Evolutionary conservation across 2,797 vertebrate genomes (phyloP).

Genomic region (Hypotaenidia philippensis): DNA sequence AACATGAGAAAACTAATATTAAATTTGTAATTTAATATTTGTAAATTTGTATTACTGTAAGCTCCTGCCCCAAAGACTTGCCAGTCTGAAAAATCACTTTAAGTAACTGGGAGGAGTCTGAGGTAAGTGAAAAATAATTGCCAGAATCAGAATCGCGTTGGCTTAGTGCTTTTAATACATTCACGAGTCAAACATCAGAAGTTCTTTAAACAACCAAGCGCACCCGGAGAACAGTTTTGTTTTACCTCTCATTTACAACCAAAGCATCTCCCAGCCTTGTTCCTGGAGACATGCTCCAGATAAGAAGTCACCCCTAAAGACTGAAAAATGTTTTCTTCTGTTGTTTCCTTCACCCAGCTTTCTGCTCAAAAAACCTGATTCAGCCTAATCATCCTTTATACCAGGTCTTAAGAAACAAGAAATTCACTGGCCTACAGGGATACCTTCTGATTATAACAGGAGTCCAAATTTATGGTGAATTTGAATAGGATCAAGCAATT

Average conservation of each 20-base stretch:
- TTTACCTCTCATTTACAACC: not conserved
- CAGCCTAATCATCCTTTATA: not conserved
- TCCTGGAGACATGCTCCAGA: not conserved
- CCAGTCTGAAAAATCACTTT: not conserved
- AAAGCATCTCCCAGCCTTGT: not conserved
- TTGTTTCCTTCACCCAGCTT: not conserved
- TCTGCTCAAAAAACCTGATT: not conserved
- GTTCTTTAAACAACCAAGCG: not conserved
- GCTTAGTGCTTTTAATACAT: not conserved
- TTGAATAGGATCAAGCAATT: not conserved
- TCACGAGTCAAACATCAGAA: not conserved
- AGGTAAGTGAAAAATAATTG: slow-evolving; percentile 19
- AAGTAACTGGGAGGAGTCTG: not conserved
- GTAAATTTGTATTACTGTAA: not conserved
- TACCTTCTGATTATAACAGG: not conserved
- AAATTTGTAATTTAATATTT: not conserved
- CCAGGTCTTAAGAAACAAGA: not conserved
- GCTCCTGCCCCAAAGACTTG: not conserved
- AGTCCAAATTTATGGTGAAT: not conserved
- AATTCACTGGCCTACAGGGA: not conserved
- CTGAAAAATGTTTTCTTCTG: not conserved
- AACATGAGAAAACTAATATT: not conserved
- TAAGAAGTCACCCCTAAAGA: not conserved
- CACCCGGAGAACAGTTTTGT: not conserved
- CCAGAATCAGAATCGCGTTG: slow-evolving; percentile 13